Base-by-base conservation (phyloP, 2,888 invertebrate genomes). In the Chalcis sispes region DNA sequence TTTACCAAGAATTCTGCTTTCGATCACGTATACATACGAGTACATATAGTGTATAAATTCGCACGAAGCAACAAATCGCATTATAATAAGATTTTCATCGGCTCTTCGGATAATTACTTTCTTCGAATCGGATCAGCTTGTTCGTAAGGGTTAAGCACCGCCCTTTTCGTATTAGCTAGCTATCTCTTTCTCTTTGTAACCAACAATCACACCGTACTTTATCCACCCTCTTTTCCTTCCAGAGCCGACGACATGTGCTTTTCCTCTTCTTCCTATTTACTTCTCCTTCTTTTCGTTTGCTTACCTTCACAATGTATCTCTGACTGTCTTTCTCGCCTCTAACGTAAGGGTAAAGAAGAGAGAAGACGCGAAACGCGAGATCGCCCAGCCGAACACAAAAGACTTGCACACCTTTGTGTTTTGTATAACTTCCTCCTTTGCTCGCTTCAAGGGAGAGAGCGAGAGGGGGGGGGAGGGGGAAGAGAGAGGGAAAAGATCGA, bases 381-480 rank as follows among this genome's bases (percentile, higher is more conserved):
- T 50, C 50, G 20, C 4, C 2, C 4, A 7, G 36, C 10, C 20
- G 20, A 20, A 75, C 58, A 80, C 79, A 82, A 82, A 81, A 77
- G 80, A 71, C 76, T 81, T 82, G n/a, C n/a, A 80, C 80, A 81
- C 81, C 81, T 80, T 80, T 80, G 80, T 80, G 78, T 75, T 75
- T 67, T 58, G 50, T 67, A n/a, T n/a, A n/a, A n/a, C n/a, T n/a
- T n/a, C n/a, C n/a, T n/a, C n/a, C n/a, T n/a, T n/a, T n/a, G n/a
- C n/a, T n/a, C 59, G 59, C 56, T 69, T 77, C 71, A 77, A 75
- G 54, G 27, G 13, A 25, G 15, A 32, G 32, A 40, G 65, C 13
- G 36, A 15, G 40, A 23, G 50, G 59, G 69, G 59, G 54, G 27
- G 13, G 27, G 15, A 32, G 32, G 27, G 65, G 54, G 27, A n/a